phyloP scores from a whole-genome alignment of 2,797 vertebrate species.

The Sylvia borin region DNA sequence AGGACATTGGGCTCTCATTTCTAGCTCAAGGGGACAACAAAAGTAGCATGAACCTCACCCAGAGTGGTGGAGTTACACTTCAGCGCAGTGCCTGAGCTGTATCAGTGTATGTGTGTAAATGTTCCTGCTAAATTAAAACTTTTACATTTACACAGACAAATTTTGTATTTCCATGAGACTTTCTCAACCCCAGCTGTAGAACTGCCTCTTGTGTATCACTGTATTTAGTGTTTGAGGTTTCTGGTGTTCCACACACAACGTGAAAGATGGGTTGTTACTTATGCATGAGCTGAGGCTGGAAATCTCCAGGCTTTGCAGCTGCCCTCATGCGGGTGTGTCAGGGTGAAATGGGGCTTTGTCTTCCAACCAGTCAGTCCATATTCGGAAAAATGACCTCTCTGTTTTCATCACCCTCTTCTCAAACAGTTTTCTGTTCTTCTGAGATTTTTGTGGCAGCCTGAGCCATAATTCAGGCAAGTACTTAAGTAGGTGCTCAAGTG shows the following conservation, averaged over 20 bases:
- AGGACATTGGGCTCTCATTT: neutral
- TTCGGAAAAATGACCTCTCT: constrained; percentile 32
- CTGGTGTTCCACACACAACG: neutral
- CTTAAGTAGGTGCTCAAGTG: constrained; percentile 9
- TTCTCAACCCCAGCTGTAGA: neutral
- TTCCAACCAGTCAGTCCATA: constrained; percentile 13
- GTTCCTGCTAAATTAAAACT: neutral
- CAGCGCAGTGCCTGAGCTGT: neutral
- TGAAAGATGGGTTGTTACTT: accelerated
- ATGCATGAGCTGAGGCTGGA: neutral
- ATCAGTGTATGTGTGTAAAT: neutral
- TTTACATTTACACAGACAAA: neutral
- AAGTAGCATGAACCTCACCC: neutral
- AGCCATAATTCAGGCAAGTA: constrained; percentile 3
- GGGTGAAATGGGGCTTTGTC: constrained; percentile 40
- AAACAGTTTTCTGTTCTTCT: constrained; percentile 33
- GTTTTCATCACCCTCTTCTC: constrained; percentile 8
- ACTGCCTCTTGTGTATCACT: neutral
- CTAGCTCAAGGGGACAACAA: neutral
- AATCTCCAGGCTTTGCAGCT: constrained; percentile 4
- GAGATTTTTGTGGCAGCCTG: neutral
- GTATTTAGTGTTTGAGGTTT: neutral
- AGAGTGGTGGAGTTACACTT: accelerated
- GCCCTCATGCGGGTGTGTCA: neutral
- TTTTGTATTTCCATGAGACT: neutral